These are phyloP conservation scores for Theretra japonica DNA, from an alignment of 2,888 invertebrate genomes.

Conservation along the genomic window DNA sequence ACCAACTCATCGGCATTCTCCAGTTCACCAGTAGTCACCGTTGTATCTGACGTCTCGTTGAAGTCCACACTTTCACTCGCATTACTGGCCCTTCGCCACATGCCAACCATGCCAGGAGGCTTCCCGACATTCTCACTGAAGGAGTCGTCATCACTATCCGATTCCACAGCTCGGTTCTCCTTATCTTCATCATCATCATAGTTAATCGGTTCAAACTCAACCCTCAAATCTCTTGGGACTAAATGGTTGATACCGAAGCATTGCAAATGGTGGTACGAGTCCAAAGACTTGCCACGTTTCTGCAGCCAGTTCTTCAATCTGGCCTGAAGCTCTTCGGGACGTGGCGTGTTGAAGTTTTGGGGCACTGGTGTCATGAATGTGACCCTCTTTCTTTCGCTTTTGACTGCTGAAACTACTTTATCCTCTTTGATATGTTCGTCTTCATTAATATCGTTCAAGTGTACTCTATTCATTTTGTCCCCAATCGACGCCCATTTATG, in stretches of 20 bases:
- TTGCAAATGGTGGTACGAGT: constrained; percentile 81
- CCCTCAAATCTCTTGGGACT: constrained; percentile 41
- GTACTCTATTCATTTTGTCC: constrained; percentile 65
- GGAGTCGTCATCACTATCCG: constrained; percentile 73
- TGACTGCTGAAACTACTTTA: constrained; percentile 67
- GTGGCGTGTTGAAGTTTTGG: constrained; percentile 67
- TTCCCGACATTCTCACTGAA: constrained; percentile 54
- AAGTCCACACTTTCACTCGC: constrained; percentile 62
- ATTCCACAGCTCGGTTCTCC: constrained; percentile 76
- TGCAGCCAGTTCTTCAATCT: constrained; percentile 81
- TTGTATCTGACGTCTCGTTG: constrained; percentile 62
- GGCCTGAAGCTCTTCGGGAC: constrained; percentile 68
- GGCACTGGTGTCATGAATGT: constrained; percentile 70
- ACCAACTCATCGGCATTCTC: constrained; percentile 64
- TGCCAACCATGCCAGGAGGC: background rate
- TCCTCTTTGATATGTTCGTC: constrained; percentile 60
- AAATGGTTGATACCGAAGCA: constrained; percentile 79
- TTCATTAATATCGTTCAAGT: constrained; percentile 63
- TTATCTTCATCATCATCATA: constrained; percentile 77
- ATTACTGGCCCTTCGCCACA: constrained; percentile 65
- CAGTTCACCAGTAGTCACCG: constrained; percentile 53
- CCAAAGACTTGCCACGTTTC: constrained; percentile 77
- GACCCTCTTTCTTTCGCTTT: constrained; percentile 74
- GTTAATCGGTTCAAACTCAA: constrained; percentile 43
- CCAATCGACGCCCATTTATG: constrained; percentile 76